Evolutionary conservation across 2,888 invertebrate genomes (phyloP), one percentile per base, ranked within the genome.

Genomic region (Cepaea hortensis): DNA sequence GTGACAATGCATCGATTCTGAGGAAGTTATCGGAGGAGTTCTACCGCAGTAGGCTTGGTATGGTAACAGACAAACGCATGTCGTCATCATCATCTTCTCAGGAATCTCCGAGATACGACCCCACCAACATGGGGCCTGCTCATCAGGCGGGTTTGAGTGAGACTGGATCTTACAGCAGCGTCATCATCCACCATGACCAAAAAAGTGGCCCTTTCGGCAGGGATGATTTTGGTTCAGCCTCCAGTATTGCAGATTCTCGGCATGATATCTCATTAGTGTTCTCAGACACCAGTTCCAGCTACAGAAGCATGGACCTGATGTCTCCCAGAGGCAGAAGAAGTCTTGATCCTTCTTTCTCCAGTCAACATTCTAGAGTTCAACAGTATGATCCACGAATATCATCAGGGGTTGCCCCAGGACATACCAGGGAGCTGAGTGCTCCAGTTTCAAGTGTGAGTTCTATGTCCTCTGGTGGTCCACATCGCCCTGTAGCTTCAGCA

Each of bases 11-110:
- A 23, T 92, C 92, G 7, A 91, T 93, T 88, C 90, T 93, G 87
- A 88, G 93, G 68, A 92, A 92, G 87, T 90, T 93, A 15, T 92
- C 93, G 5, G 91, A 92, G 86, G 93, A 93, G 87, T 92, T 92
- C 86, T 93, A 92, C 88, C 90, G 91, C 50, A 89, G 88, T 50
- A 86, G 82, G 46, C 79, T 84, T n/a, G 87, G 86, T 6, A 23
- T 83, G 89, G 75, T 81, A 87, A 48, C 89, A 87, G 70, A 89
- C 48, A 85, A 83, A 84, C 77, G 89, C 62, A 88, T 85, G 55
- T 86, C 87, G 7, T 84, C 85, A 73, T 84, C 85, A 73, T 9
- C 70, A 7, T 75, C 90, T 81, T 91, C 92, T 3, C 91, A 91
- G 87, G 86, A 81, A 20, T 88, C 87, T 46, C 87, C 87, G 18